These are phyloP conservation scores for Rhagophthalmus giganteus DNA, from an alignment of 2,888 invertebrate genomes.

Conservation along the genomic window DNA sequence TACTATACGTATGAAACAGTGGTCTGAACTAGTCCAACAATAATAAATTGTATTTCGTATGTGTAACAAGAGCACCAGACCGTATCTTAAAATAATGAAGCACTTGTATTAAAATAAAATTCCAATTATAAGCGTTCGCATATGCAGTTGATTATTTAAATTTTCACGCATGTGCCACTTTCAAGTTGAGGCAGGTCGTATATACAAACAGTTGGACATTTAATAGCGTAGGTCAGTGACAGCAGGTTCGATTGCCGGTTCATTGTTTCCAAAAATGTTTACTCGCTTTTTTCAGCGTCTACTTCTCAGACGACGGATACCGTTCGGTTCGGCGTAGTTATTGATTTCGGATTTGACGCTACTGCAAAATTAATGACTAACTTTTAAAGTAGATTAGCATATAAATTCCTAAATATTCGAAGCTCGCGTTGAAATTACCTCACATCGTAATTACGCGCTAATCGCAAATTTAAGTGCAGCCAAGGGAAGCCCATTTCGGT, in stretches of 20 bases:
- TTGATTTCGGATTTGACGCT: no score
- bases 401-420: no score
- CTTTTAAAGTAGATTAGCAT: no score
- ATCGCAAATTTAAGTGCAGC: no score
- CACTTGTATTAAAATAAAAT: slow-evolving; percentile 48
- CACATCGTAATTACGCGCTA: no score
- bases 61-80: slow-evolving; percentile 44
- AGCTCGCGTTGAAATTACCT: no score
- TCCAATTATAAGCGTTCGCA: slow-evolving; percentile 48
- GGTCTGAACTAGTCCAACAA: slow-evolving; percentile 20
- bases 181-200: slow-evolving; percentile 50
- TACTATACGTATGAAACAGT: slow-evolving; percentile 14
- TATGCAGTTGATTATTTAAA: slow-evolving; percentile 42
- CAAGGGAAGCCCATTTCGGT: no score
- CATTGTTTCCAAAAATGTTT: slow-evolving; percentile 12
- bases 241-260: slow-evolving; percentile 10
- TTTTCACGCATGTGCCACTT: slow-evolving; percentile 52
- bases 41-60: slow-evolving; percentile 34
- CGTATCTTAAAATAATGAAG: slow-evolving; percentile 50
- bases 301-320: no score
- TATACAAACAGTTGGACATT: slow-evolving; percentile 33
- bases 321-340: no score
- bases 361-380: no score
- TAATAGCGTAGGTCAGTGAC: slow-evolving; percentile 26
- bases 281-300: no score